Conservation (phyloP, 2,888 invertebrate species). For the Allolobophora icterica region DNA sequence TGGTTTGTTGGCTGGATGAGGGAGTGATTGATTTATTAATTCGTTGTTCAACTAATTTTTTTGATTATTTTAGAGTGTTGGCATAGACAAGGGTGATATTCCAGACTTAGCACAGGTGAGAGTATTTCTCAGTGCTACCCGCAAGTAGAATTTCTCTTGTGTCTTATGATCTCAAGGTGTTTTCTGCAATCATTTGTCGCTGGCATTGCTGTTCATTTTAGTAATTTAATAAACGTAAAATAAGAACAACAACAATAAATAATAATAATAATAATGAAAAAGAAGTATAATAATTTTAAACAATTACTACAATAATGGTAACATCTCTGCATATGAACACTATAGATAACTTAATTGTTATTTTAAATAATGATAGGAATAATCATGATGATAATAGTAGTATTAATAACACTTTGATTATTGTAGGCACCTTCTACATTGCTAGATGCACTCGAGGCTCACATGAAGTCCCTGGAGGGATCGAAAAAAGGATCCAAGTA, state of each 20-base stretch:
- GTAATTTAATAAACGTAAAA: neutral
- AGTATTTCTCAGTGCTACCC: neutral
- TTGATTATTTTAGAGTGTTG: conserved; percentile 73
- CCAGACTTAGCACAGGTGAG: conserved; percentile 86
- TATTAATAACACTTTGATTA: neutral
- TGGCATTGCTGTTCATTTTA: neutral
- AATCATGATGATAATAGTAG: no score
- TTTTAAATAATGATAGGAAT: no score
- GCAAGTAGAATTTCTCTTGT: neutral
- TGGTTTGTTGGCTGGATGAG: neutral
- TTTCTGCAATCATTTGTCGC: neutral
- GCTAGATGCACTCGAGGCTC: conserved; percentile 93
- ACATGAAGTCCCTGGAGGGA: conserved; percentile 89
- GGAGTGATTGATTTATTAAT: neutral
- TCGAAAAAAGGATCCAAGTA: conserved; percentile 39
- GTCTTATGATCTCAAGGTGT: neutral
- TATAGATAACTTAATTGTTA: no score
- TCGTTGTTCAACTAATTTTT: neutral
- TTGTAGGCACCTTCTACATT: conserved; percentile 87
- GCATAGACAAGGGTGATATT: conserved; percentile 94
- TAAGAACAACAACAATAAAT: no score
- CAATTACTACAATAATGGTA: no score
- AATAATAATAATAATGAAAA: no score
- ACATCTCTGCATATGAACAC: no score
- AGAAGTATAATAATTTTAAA: no score